Conservation (phyloP, 2,888 invertebrate genomes). For the Melikaiella ostensackeni region DNA sequence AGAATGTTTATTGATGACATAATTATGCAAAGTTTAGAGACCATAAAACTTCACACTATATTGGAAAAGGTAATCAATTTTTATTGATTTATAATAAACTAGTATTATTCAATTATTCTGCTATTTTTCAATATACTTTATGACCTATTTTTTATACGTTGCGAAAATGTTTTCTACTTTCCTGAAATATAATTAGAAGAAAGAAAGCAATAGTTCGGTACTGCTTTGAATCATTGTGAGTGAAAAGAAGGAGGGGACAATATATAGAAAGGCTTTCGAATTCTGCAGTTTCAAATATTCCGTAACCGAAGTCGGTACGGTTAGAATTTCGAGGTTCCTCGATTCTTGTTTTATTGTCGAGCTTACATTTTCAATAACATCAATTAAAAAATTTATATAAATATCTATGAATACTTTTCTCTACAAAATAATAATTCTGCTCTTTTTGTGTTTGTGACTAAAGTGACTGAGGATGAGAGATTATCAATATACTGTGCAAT, state of each 20-base stretch:
- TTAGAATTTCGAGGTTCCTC: not conserved
- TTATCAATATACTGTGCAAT: constrained; percentile 23
- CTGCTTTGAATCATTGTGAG: not conserved
- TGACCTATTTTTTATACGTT: not conserved
- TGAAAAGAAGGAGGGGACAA: constrained; percentile 54
- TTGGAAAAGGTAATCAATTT: constrained; percentile 7
- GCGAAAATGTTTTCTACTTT: constrained; percentile 19
- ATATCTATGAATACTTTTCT: not conserved
- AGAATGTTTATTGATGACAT: not conserved
- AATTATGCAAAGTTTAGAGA: not conserved
- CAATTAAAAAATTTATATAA: not conserved
- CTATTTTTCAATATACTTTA: not conserved
- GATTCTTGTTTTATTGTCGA: not conserved
- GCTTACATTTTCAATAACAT: not conserved
- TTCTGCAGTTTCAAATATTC: constrained; percentile 41
- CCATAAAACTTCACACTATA: not conserved
- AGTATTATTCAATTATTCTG: constrained; percentile 15
- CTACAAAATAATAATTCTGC: not conserved
- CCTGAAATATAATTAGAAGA: constrained; percentile 2
- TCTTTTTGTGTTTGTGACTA: not conserved
- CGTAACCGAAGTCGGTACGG: constrained; percentile 6
- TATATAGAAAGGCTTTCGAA: constrained; percentile 62
- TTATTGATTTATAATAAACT: not conserved
- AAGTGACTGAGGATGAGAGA: not conserved
- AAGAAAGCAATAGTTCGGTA: constrained; percentile 44